Evolutionary conservation across 2,113 vertebrate genomes (phyloP).

Genomic region (Ammodytes dubius): DNA sequence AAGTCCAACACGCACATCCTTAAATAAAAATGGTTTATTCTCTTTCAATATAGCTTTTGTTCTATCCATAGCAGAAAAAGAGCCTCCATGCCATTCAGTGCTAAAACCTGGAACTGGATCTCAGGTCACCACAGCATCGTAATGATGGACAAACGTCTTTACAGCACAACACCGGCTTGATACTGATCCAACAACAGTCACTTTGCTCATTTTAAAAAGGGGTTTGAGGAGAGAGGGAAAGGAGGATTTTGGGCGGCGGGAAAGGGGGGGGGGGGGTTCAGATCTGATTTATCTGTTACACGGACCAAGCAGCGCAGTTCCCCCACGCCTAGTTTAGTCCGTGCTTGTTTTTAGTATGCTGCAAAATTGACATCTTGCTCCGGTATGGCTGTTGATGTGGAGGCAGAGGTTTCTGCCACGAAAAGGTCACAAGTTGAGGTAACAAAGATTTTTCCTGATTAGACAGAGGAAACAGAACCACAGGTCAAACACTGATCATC

Average conservation of each 20-base stretch:
- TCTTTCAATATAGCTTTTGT: constrained; percentile 86
- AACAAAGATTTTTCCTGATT: constrained; percentile 83
- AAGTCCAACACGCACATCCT: constrained; percentile 38
- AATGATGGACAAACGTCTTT: constrained; percentile 74
- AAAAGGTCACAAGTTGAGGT: constrained; percentile 86
- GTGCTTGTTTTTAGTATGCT: constrained; percentile 69
- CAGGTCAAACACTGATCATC: background rate
- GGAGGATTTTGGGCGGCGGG: background rate
- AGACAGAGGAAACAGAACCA: background rate
- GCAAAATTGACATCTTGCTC: constrained; percentile 82
- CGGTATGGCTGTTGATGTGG: constrained; percentile 85
- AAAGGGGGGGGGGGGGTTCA: constrained; percentile 1
- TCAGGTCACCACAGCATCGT: constrained; percentile 75
- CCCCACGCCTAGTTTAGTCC: constrained; percentile 62
- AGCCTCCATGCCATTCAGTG: constrained; percentile 82
- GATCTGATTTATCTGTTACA: constrained; percentile 52
- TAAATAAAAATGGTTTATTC: constrained; percentile 86
- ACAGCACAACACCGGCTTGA: constrained; percentile 73
- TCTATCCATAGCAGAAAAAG: constrained; percentile 83
- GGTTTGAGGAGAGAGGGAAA: background rate
- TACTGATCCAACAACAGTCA: constrained; percentile 76
- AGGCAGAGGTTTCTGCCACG: constrained; percentile 82
- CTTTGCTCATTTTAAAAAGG: constrained; percentile 71
- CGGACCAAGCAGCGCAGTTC: constrained; percentile 50
- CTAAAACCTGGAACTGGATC: constrained; percentile 80